Evolutionary conservation across 2,113 vertebrate genomes (phyloP).

Genomic region (Otocyon megalotis): DNA sequence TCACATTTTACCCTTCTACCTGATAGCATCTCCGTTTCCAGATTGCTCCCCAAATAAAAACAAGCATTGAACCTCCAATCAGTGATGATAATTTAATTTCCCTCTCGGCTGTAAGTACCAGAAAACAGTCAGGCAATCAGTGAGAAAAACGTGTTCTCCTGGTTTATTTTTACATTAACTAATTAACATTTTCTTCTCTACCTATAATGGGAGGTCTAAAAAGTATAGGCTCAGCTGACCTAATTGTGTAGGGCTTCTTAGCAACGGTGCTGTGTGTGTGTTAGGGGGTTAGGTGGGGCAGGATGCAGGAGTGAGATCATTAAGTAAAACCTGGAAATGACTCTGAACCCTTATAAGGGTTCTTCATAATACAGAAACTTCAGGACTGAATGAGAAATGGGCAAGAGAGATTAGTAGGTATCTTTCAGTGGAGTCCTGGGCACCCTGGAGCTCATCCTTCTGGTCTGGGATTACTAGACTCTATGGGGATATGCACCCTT

Average conservation of each 20-base stretch:
- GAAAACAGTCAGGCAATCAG: slow-evolving; percentile 85
- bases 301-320: not conserved
- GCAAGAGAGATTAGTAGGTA: not conserved
- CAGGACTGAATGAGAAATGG: not conserved
- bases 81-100: slow-evolving; percentile 86
- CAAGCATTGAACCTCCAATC: slow-evolving; percentile 83
- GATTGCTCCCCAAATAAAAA: slow-evolving; percentile 86
- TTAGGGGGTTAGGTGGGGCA: not conserved
- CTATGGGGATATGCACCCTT: not conserved
- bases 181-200: slow-evolving; percentile 84
- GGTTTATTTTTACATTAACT: slow-evolving; percentile 87
- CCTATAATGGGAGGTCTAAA: slow-evolving; percentile 71
- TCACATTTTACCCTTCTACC: slow-evolving; percentile 61
- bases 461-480: not conserved
- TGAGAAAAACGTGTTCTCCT: slow-evolving; percentile 77
- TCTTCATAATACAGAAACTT: not conserved
- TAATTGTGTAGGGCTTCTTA: slow-evolving; percentile 68
- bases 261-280: slow-evolving; percentile 30
- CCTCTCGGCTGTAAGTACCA: slow-evolving; percentile 82
- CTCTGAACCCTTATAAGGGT: not conserved
- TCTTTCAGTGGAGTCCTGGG: not conserved
- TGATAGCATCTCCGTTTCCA: slow-evolving; percentile 75
- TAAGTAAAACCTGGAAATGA: not conserved
- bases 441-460: not conserved
- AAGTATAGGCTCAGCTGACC: slow-evolving; percentile 77